Conservation (phyloP, 2,888 invertebrate genomes). For the Dorcus parallelipipedus region DNA sequence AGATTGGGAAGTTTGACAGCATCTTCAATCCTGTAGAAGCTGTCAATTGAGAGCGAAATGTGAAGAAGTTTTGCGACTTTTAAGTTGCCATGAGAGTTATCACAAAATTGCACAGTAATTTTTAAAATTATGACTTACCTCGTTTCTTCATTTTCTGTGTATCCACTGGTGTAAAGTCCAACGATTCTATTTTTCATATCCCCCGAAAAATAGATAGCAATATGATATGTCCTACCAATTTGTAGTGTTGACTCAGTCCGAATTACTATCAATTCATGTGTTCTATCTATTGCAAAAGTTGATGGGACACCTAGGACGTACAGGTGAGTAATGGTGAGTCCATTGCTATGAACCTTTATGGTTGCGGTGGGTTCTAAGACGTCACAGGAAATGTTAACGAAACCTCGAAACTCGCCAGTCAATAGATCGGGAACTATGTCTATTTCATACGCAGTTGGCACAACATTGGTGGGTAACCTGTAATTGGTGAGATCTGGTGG, state of each 20-base stretch:
- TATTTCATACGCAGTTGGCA: conserved; percentile 66
- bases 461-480: conserved; percentile 57
- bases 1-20: too few relatives aligned
- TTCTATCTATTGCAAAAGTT: conserved; percentile 27
- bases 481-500: conserved; percentile 40
- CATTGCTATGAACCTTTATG: conserved; percentile 61
- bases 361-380: conserved; percentile 47
- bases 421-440: conserved; percentile 63
- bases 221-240: conserved; percentile 1
- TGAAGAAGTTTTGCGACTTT: too few relatives aligned
- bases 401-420: conserved; percentile 56
- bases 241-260: conserved; percentile 11
- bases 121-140: conserved; percentile 27
- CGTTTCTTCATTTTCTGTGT: conserved; percentile 43
- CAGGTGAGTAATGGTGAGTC: conserved; percentile 53
- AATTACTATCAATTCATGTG: conserved; percentile 36
- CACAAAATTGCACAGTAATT: too few relatives aligned
- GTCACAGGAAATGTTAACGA: conserved; percentile 51
- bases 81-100: too few relatives aligned
- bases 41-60: too few relatives aligned
- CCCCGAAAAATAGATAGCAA: conserved; percentile 55
- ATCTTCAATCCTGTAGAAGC: too few relatives aligned
- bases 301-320: conserved; percentile 31
- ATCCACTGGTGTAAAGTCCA: conserved; percentile 61
- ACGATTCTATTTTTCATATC: conserved; percentile 52